These are phyloP conservation scores for Eristalinus sepulchralis DNA, from an alignment of 2,888 invertebrate species.

Conservation along the genomic window DNA sequence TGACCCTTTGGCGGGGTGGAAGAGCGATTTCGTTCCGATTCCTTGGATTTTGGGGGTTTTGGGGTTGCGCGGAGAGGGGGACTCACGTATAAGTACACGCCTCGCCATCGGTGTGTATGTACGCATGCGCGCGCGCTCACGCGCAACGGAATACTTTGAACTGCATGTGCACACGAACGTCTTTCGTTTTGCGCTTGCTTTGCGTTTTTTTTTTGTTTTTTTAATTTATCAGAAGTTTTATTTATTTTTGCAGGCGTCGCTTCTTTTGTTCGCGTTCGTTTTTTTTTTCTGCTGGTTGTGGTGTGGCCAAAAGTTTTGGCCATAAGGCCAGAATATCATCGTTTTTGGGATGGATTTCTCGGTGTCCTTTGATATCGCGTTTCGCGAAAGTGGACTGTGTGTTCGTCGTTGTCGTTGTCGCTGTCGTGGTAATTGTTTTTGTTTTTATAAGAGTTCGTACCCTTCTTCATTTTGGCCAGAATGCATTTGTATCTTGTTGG, in stretches of 20 bases:
- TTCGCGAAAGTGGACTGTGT: slow-evolving; percentile 23
- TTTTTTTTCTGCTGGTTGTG: slow-evolving; percentile 7
- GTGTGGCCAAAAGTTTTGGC: not conserved
- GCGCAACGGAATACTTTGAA: slow-evolving; percentile 34
- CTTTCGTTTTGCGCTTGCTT: too few species aligned
- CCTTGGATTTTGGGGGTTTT: slow-evolving; percentile 10
- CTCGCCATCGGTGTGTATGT: not conserved
- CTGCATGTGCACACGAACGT: slow-evolving; percentile 20
- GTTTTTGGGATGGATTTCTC: slow-evolving; percentile 54
- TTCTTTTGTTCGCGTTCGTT: slow-evolving; percentile 13
- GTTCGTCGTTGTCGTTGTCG: not conserved
- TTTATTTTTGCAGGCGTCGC: not conserved
- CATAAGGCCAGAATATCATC: slow-evolving; percentile 24
- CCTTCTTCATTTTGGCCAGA: slow-evolving; percentile 56
- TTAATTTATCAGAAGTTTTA: slow-evolving; percentile 60
- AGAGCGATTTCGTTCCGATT: not conserved
- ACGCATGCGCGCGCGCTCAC: slow-evolving; percentile 1
- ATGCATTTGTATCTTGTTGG: slow-evolving; percentile 50
- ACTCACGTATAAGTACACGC: too few species aligned
- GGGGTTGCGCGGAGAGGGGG: too few species aligned
- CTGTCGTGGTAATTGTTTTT: slow-evolving; percentile 63
- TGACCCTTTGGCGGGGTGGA: slow-evolving; percentile 6
- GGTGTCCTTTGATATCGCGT: slow-evolving; percentile 60
- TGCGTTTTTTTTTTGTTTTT: slow-evolving; percentile 15
- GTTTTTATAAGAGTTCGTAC: slow-evolving; percentile 51